Conservation (phyloP, 2,113 vertebrate species). For the Gymnobelideus leadbeateri region DNA sequence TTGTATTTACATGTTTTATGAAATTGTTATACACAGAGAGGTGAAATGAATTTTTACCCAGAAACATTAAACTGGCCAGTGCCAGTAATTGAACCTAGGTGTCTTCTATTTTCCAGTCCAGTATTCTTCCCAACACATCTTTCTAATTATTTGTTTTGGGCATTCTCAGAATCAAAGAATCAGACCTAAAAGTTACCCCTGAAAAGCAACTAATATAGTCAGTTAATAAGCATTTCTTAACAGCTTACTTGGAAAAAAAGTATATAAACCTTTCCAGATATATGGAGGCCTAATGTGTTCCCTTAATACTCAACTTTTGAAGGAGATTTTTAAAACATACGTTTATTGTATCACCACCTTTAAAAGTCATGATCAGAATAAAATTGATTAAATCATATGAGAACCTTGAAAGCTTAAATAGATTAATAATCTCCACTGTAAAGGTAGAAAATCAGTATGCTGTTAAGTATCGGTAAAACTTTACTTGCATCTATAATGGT, state of each 20-base stretch:
- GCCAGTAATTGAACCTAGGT: background rate
- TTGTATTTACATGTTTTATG: background rate
- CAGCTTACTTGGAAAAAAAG: background rate
- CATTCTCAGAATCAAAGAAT: background rate
- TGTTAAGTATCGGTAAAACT: background rate
- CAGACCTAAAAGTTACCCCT: background rate
- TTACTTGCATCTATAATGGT: background rate
- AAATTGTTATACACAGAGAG: background rate
- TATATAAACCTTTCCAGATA: background rate
- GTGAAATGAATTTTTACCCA: background rate
- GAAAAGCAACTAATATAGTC: background rate
- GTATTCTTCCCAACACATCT: background rate
- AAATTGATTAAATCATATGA: background rate
- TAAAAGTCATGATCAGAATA: background rate
- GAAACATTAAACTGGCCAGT: background rate
- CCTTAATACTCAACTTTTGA: background rate
- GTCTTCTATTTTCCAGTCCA: background rate
- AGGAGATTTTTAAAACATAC: background rate
- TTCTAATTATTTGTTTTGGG: background rate
- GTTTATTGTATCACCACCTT: background rate
- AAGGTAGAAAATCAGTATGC: background rate
- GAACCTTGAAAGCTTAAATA: background rate
- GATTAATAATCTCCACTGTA: background rate
- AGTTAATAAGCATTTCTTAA: background rate
- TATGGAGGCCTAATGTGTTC: background rate